phyloP scores from a whole-genome alignment of 2,888 invertebrate species.

The Drosophila melanosoma region DNA sequence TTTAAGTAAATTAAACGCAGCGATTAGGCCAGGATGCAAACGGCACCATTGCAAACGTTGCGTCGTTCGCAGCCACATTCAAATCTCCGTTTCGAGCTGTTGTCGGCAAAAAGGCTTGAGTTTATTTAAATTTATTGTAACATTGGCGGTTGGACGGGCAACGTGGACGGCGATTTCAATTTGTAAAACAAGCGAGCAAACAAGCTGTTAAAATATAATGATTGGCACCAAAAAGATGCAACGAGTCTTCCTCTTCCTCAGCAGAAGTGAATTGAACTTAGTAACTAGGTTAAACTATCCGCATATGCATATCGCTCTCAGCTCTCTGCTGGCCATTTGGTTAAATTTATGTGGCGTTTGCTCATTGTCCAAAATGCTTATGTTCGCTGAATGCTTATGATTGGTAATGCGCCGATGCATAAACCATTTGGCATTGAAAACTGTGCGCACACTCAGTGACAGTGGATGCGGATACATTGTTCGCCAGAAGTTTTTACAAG shows the following conservation, averaged over 20 bases:
- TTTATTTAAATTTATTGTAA: slow-evolving; percentile 81
- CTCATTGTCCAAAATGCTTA: slow-evolving; percentile 68
- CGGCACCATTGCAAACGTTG: slow-evolving; percentile 46
- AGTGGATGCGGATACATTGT: slow-evolving; percentile 60
- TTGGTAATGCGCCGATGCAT: slow-evolving; percentile 71
- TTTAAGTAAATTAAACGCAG: slow-evolving; percentile 83
- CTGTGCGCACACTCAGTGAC: slow-evolving; percentile 45
- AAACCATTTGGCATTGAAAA: slow-evolving; percentile 80
- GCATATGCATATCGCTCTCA: slow-evolving; percentile 70
- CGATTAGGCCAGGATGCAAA: slow-evolving; percentile 80
- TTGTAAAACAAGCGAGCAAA: slow-evolving; percentile 81
- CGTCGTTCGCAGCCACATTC: slow-evolving; percentile 37
- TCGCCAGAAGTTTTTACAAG: slow-evolving; percentile 69
- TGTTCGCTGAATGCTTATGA: slow-evolving; percentile 52
- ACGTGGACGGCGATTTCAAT: slow-evolving; percentile 74
- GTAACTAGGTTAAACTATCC: slow-evolving; percentile 71
- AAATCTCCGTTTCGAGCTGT: slow-evolving; percentile 24
- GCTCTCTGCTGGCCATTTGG: slow-evolving; percentile 43
- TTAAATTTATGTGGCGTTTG: slow-evolving; percentile 76
- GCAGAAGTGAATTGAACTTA: slow-evolving; percentile 1
- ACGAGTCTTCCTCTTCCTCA: slow-evolving; percentile 10
- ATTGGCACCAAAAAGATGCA: slow-evolving; percentile 69
- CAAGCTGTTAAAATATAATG: slow-evolving; percentile 81
- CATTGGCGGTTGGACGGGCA: slow-evolving; percentile 50
- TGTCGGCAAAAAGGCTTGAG: slow-evolving; percentile 71